Evolutionary conservation across 2,113 vertebrate species (phyloP), one percentile per base, ranked within the genome.

Genomic region (Plecotus auritus): DNA sequence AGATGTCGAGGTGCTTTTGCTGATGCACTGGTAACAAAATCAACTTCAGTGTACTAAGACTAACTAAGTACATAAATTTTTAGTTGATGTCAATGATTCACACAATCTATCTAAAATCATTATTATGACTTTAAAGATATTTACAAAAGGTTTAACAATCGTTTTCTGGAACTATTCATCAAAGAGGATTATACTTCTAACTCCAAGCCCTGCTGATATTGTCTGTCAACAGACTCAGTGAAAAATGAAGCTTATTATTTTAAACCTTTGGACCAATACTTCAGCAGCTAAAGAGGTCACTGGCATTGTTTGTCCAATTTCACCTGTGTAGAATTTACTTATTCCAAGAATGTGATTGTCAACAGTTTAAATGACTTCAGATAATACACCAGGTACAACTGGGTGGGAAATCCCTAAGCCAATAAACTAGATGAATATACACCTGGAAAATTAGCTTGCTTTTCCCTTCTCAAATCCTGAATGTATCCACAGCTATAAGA

Each of bases 121-220:
- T 78, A 54, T n/a, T 69, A 88, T 51, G 28, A 78, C 61, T 86
- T 59, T 7, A 22, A 30, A 69, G 74, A 40, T n/a, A 88, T 95
- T 97, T 93, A 80, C 35, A 64, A 83, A 94, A 95, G 56, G 17
- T 82, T 95, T 87, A 91, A 85, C 81, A 67, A 47, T 69, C 47
- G 47, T 93, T 93, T 94, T 82, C 69, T 85, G 49, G 74, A 94
- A 84, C 40, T 72, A 59, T 64, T 96, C 91, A 91, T 93, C 74
- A 86, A 87, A 97, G 56, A 61, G 73, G 92, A 93, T 88, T 94
- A 90, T 37, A 69, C 26, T 89, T 37, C 78, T 67, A 92, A 90
- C 17, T 37, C 49, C 54, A 59, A 80, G 40, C 20, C 72, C 42
- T 45, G 69, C 61, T 90, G 91, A 83, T 37, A 94, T n/a, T 88